Base-by-base conservation (phyloP, 2,888 invertebrate genomes). In the Cantharis flavilabris region DNA sequence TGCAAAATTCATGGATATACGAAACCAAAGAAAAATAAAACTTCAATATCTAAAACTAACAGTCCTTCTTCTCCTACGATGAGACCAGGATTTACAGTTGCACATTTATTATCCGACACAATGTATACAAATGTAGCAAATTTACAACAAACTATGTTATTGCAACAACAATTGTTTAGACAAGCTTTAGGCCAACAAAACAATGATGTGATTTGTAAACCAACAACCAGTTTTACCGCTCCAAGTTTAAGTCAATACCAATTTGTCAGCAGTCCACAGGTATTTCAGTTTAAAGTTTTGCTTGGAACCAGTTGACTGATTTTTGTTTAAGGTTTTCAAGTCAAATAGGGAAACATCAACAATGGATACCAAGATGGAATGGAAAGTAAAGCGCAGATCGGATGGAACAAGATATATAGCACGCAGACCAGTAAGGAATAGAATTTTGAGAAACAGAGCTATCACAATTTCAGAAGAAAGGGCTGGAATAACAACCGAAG, bases 371-470 rank as follows among this genome's bases (percentile, higher is more conserved):
- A 89, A 89, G 69, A 92, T 92, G 92, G 92, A 92, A 79, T 94
- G 94, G 94, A 94, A 95, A 83, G 94, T 95, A 9, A 95, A 95
- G 85, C 89, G 93, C 26, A 89, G 95, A 33, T 92, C 94, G 3
- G 95, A 95, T 84, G 95, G 95, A 4, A 92, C 93, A 0, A 90
- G 95, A 67, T 95, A 95, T 85, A 94, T 95, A 80, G 93, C 95
- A 0, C 89, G 94, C 65, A 88, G 94, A 33, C 94, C 94, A 0
- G 91, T 93, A 0, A 89, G 94, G 69, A 93, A 91, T 86, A 90
- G 92, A 75, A 88, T 94, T 20, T 88, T 94, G 70, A 91, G 92
- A 81, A 93, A 94, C 82, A 88, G 94, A 65, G 94, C 93, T 3
- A 89, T 92, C 76, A 91, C 92, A 83, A 90, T 94, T 78, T 90